Conservation (phyloP, 2,888 invertebrate species). For the Orgyia antiqua region DNA sequence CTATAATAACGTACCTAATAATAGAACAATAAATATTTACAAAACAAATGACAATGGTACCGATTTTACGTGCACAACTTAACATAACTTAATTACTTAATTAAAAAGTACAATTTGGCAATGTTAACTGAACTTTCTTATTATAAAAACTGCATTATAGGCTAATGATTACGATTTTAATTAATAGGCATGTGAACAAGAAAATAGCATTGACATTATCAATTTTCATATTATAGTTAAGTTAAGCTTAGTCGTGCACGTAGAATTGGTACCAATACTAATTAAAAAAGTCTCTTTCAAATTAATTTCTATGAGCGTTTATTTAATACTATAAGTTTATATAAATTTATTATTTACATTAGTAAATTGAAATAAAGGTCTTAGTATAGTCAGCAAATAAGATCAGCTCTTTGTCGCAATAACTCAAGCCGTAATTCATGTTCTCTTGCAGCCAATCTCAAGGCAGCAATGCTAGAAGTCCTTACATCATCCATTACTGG, state of each 20-base stretch:
- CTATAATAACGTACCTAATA: slow-evolving; percentile 16
- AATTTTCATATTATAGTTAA: too few relatives aligned
- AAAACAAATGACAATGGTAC: too few relatives aligned
- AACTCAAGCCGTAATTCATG: slow-evolving; percentile 91
- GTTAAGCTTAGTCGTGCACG: too few relatives aligned
- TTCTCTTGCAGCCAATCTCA: slow-evolving; percentile 91
- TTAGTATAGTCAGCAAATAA: slow-evolving; percentile 50
- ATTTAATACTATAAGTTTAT: not conserved
- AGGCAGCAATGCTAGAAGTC: slow-evolving; percentile 90
- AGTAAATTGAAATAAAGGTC: slow-evolving; percentile 1
- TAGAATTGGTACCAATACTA: too few relatives aligned
- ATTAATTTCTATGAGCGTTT: slow-evolving; percentile 13
- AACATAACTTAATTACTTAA: too few relatives aligned
- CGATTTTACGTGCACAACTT: too few relatives aligned
- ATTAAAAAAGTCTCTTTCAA: slow-evolving; percentile 13
- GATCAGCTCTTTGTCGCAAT: slow-evolving; percentile 83
- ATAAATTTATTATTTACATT: not conserved
- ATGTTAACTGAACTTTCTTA: too few relatives aligned
- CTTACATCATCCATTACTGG: slow-evolving; percentile 82
- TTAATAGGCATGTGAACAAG: too few relatives aligned
- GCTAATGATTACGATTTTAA: too few relatives aligned
- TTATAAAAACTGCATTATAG: too few relatives aligned
- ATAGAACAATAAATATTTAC: slow-evolving; percentile 16
- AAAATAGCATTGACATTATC: too few relatives aligned
- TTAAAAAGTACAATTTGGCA: too few relatives aligned